Base-by-base conservation (phyloP, 53 echinoderm and acorn worm genomes). In the Antedon mediterranea region DNA sequence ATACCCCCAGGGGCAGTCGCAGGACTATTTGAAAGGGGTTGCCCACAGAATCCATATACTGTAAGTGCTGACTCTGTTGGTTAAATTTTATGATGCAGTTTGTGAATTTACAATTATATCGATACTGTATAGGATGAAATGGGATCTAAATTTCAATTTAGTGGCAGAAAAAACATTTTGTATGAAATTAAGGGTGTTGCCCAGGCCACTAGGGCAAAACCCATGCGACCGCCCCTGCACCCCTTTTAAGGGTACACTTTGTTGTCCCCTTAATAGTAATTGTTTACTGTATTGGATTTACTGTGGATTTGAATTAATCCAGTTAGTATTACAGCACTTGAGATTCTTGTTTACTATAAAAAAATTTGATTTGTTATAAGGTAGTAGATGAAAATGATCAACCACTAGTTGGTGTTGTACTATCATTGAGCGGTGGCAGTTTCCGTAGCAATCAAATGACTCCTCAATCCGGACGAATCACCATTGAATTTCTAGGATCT, bases 361-460 rank as follows among this genome's bases (percentile, higher is more conserved):
- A 5, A 73, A 29, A 4, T 0, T 29, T 28, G n/a, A 28, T 77
- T n/a, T 32, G 71, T 71, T 29, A 4, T 28, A 73, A 98, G 98
- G 92, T 98, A 23, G 73, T 77, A 0, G 98, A 92, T 83, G 92
- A 90, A 31, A 84, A 78, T 4, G 90, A 82, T 26, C 44, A 71
- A 30, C 85, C 98, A 33, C 85, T 98, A 44, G 81, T 80, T 28
- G 98, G 92, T 9, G 98, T 92, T 71, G 85, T 92, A 34, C 85
- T 98, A 42, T 98, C 98, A 13, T 74, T 98, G 71, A 98, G 92
- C 34, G 98, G 98, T 71, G 89, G 91, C 30, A 91, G 80, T 78
- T 95, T 95, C 86, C 89, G 97, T 70, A 95, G 91, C 81, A 95
- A 95, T 81, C 91, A 95, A 79, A 77, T 91, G 75, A 95, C 97